phyloP scores from a whole-genome alignment of 2,113 vertebrate genomes.

The Petrocephalus zakoni region DNA sequence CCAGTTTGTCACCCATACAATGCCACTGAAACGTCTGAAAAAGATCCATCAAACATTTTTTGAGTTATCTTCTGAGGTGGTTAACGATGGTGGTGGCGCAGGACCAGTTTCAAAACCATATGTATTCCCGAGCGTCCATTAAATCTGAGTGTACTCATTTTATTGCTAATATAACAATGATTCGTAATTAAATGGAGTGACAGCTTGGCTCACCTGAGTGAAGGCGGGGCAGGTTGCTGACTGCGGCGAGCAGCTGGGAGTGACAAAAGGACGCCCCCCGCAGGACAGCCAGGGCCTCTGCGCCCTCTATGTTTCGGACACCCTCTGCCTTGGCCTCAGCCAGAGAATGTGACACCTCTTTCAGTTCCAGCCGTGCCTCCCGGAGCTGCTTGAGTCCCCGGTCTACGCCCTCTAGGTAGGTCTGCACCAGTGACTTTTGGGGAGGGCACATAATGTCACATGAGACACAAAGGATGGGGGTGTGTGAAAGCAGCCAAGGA shows the following conservation, averaged over 20 bases:
- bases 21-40: not conserved
- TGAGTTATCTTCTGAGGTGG: not conserved
- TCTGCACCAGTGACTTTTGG: conserved; percentile 81
- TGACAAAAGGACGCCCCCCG: conserved; percentile 62
- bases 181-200: not conserved
- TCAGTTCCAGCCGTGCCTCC: conserved; percentile 63
- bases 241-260: conserved; percentile 72
- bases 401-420: conserved; percentile 85
- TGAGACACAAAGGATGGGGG: not conserved
- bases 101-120: not conserved
- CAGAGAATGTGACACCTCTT: conserved; percentile 63
- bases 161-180: not conserved
- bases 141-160: not conserved
- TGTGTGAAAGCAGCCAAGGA: not conserved
- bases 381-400: conserved; percentile 77
- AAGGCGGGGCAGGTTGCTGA: conserved; percentile 79
- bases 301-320: conserved; percentile 43
- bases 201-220: conserved; percentile 68
- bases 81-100: not conserved
- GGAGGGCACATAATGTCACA: not conserved
- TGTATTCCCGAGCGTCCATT: not conserved
- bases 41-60: not conserved
- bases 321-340: conserved; percentile 58
- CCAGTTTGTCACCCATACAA: not conserved
- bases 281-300: conserved; percentile 64